Evolutionary conservation across 2,888 invertebrate genomes (phyloP).

Genomic region (Pyrocoelia pectoralis): DNA sequence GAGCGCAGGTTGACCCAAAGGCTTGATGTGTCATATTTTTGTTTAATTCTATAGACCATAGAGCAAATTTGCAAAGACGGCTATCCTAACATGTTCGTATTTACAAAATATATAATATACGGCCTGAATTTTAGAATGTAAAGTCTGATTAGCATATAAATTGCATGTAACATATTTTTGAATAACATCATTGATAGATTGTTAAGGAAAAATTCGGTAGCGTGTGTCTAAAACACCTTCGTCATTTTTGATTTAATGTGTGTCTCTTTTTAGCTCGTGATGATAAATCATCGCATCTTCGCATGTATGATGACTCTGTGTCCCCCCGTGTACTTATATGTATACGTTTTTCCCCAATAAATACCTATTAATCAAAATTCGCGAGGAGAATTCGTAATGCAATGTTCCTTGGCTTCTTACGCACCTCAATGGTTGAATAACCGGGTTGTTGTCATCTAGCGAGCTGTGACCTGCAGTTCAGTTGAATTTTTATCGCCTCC

Average conservation of each 20-base stretch:
- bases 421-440: conserved; percentile 12
- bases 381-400: background rate
- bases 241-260: background rate
- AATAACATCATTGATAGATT: background rate
- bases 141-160: conserved; percentile 2
- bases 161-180: background rate
- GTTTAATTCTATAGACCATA: background rate
- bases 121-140: background rate
- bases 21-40: conserved; percentile 4
- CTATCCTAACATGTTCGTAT: background rate
- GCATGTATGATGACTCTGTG: too few species aligned
- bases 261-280: background rate
- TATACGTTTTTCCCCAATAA: background rate
- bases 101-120: conserved; percentile 7
- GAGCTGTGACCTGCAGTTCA: conserved; percentile 12
- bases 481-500: conserved; percentile 7
- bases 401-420: background rate
- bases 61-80: background rate
- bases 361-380: background rate
- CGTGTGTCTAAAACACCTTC: background rate
- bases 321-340: too few species aligned
- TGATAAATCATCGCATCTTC: background rate
- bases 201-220: conserved; percentile 1
- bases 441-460: conserved; percentile 9
- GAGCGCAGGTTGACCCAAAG: conserved; percentile 2